Percentiles rank a stretch among this genome's conserved stretches.
Conservation (phyloP, 2,113 vertebrate species). For the Pelvicachromis taeniatus region DNA sequence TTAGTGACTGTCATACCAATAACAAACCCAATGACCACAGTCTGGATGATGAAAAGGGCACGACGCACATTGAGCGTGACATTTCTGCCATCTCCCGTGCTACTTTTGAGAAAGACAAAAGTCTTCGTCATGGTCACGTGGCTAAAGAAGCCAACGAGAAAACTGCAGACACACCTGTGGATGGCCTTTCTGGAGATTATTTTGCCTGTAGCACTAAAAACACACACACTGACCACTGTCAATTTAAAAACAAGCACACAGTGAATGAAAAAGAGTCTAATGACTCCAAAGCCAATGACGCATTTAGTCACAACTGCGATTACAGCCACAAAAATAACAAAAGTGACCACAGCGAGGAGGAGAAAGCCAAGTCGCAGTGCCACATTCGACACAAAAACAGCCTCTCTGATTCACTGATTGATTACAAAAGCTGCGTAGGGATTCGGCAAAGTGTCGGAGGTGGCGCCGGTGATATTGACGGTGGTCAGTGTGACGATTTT, state of each 20-base stretch:
- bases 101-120: background rate
- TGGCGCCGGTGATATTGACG: background rate
- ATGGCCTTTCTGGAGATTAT: background rate
- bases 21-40: background rate
- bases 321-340: background rate
- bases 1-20: background rate
- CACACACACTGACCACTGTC: background rate
- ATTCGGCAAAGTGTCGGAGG: background rate
- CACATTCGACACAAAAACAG: background rate
- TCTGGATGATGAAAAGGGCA: background rate
- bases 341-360: background rate
- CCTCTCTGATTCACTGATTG: background rate
- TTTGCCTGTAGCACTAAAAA: background rate
- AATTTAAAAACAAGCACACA: background rate
- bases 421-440: background rate
- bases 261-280: background rate
- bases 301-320: background rate
- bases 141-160: background rate
- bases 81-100: background rate
- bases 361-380: background rate
- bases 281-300: background rate
- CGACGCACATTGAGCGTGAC: background rate
- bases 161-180: background rate
- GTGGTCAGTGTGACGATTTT: background rate
- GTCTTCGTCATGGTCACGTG: background rate